Percentiles rank a stretch among this genome's conserved stretches.
phyloP scores from a whole-genome alignment of 2,888 invertebrate genomes.

The Agonopterix arenella region DNA sequence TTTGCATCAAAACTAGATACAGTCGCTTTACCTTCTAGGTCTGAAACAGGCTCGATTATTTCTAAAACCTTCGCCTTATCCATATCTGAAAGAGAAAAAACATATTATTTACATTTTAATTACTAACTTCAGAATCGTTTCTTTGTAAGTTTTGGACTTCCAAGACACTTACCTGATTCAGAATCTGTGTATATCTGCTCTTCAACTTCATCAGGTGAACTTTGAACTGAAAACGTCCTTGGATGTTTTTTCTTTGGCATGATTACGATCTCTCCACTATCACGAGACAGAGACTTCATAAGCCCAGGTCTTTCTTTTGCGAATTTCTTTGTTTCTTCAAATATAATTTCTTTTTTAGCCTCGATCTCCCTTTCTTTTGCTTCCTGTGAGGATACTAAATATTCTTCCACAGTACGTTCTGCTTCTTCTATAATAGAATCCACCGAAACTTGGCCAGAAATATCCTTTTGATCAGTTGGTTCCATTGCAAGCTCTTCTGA shows the following conservation, averaged over 20 bases:
- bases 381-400: conserved; percentile 43
- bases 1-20: conserved; percentile 61
- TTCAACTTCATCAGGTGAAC: conserved; percentile 73
- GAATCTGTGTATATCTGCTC: conserved; percentile 74
- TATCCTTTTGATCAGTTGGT: conserved; percentile 32
- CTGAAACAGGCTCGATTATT: conserved; percentile 70
- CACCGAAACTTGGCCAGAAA: conserved; percentile 58
- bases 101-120: neutral
- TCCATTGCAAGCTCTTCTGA: conserved; percentile 51
- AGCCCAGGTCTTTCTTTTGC: conserved; percentile 56
- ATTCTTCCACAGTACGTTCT: conserved; percentile 58
- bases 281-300: conserved; percentile 65
- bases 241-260: conserved; percentile 69
- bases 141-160: neutral
- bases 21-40: conserved; percentile 52
- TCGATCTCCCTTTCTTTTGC: conserved; percentile 38
- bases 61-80: conserved; percentile 72
- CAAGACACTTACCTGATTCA: conserved; percentile 54
- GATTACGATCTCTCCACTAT: conserved; percentile 65
- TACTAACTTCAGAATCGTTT: neutral
- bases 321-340: conserved; percentile 47
- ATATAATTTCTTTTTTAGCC: conserved; percentile 39
- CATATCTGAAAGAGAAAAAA: conserved; percentile 50
- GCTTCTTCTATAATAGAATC: conserved; percentile 70
- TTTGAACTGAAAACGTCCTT: conserved; percentile 70